phyloP scores from a whole-genome alignment of 2,113 vertebrate species.

The Trogon melanurus region DNA sequence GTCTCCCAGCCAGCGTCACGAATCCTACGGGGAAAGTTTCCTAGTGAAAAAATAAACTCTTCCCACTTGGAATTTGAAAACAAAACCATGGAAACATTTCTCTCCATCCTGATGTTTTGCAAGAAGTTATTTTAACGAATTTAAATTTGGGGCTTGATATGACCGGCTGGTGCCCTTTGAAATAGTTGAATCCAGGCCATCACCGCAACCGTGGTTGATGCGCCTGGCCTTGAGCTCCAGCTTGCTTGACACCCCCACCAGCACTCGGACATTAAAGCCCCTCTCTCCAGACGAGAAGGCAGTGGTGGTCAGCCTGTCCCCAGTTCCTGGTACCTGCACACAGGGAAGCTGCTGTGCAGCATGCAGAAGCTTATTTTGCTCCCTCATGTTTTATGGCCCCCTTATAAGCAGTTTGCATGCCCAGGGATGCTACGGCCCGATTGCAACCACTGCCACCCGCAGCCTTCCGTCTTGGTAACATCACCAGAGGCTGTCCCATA shows the following conservation, averaged over 20 bases:
- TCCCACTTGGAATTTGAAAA: slow-evolving; percentile 61
- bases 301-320: background rate
- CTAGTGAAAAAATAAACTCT: slow-evolving; percentile 64
- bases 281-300: background rate
- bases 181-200: slow-evolving; percentile 57
- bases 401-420: background rate
- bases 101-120: slow-evolving; percentile 43
- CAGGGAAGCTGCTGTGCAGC: background rate
- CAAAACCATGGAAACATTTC: slow-evolving; percentile 59
- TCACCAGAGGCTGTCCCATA: background rate
- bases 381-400: background rate
- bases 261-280: background rate
- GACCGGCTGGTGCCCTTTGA: slow-evolving; percentile 4
- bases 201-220: background rate
- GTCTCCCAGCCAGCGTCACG: background rate
- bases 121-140: slow-evolving; percentile 67
- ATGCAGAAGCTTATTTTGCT: background rate
- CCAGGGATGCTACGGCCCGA: background rate
- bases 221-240: accelerated
- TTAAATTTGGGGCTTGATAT: slow-evolving; percentile 46
- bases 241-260: background rate
- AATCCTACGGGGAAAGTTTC: slow-evolving; percentile 52
- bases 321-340: background rate
- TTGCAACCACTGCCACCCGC: background rate
- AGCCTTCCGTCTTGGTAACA: background rate